Conservation (phyloP, 2,113 vertebrate species). For the Orthonyx spaldingii region DNA sequence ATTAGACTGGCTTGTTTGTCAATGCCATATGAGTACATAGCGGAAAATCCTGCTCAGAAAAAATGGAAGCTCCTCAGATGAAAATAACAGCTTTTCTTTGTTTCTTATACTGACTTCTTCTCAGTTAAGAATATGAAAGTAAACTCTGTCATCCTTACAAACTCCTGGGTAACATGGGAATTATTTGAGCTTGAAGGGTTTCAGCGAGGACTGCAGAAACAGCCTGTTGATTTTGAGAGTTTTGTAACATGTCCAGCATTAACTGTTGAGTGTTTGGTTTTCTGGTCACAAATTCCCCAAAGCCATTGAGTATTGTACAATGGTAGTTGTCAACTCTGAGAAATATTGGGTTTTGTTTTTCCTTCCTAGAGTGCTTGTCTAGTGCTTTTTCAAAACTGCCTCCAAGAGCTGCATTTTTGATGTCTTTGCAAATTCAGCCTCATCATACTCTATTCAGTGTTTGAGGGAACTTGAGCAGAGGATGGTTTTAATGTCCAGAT, state of each 20-base stretch:
- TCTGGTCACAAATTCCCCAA: not conserved
- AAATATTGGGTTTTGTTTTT: not conserved
- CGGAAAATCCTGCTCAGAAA: slow-evolving; percentile 17
- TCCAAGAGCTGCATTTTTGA: not conserved
- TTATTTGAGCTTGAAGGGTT: slow-evolving; percentile 40
- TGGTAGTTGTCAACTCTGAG: not conserved
- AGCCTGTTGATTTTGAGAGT: slow-evolving; percentile 34
- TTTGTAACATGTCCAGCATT: not conserved
- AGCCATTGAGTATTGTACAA: not conserved
- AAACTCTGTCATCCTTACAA: slow-evolving; percentile 22
- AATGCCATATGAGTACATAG: not conserved
- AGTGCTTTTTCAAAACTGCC: not conserved
- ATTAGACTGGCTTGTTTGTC: not conserved
- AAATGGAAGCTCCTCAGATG: not conserved
- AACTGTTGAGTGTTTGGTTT: not conserved
- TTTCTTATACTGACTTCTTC: slow-evolving; percentile 43
- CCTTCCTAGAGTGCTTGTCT: not conserved
- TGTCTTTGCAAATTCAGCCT: not conserved
- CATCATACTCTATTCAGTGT: not conserved
- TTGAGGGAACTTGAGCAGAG: not conserved
- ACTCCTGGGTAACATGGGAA: slow-evolving; percentile 31
- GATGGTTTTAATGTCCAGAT: not conserved
- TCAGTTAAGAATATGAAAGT: slow-evolving; percentile 40
- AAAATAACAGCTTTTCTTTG: slow-evolving; percentile 42
- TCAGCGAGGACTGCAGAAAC: not conserved